Evolutionary conservation across 1,140 invertebrate genomes (phyloP), one percentile per base, ranked within the genome.

Genomic region (Heliconius eleuchia): DNA sequence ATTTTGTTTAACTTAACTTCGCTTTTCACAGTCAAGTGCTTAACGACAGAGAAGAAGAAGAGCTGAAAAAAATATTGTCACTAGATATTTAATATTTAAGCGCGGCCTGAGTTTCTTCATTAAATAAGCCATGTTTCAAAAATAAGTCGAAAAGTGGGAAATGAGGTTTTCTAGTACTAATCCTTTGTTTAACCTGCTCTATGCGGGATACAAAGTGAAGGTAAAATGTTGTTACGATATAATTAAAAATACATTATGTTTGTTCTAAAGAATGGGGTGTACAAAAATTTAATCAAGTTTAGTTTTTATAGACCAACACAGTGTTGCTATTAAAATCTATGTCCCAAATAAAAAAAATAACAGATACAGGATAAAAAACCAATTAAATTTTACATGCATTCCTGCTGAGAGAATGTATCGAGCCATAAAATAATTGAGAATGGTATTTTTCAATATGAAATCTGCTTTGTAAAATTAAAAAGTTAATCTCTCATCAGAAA

Each of bases 381-480:
- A 66, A 66, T 66, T 66, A 66, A 66, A 66, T 66, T 66, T 66
- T 30, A 27, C 60, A 66, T 66, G 60, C 60, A 27, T 66, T 30
- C 60, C n/a, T 30, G 60, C 60, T 11, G 4, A 23, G 60, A 30
- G 60, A 66, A 66, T 66, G 60, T 66, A 30, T 11, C 27, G 9
- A 30, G n/a, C 23, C 60, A 66, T 66, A 66, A 66, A 27, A 66
- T 66, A 66, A 66, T 66, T 30, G 60, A 66, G 60, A 6, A 11
- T 30, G 60, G 60, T 16, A 66, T 66, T 66, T 57, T 66, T 66
- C 60, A 66, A 66, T 66, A 66, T 66, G 60, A 30, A 66, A 66
- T 66, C 60, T 66, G 60, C 60, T 66, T 66, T 66, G 60, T 30
- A 66, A 66, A 66, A 66, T 66, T 66, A 66, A 66, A 66, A 66